Conservation (phyloP, 1,140 invertebrate genomes). For the Atta cephalotes region DNA sequence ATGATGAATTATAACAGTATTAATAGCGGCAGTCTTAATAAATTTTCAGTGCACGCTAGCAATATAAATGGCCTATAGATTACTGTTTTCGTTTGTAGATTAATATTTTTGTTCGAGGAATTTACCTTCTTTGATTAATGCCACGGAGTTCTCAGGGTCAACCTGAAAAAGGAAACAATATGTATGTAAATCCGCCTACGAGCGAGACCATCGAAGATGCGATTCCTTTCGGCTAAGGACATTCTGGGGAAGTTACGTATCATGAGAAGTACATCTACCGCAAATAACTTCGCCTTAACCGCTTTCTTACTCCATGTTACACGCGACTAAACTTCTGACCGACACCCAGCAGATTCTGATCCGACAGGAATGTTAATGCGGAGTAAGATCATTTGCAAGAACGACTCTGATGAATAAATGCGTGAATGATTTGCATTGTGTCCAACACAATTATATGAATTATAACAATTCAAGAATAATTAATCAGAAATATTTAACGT, state of each 20-base stretch:
- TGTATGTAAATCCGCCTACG: constrained; percentile 48
- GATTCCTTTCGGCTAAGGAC: constrained; percentile 45
- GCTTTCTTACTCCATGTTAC: constrained; percentile 61
- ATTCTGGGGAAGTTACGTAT: constrained; percentile 50
- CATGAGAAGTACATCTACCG: constrained; percentile 45
- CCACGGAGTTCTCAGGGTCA: constrained; percentile 85
- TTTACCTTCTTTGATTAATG: constrained; percentile 87
- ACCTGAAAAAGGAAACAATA: constrained; percentile 83
- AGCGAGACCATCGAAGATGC: constrained; percentile 4
- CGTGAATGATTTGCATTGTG: neutral
- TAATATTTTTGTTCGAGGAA: constrained; percentile 58
- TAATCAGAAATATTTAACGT: neutral
- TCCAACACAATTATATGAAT: neutral
- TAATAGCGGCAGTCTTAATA: neutral
- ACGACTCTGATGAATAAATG: neutral
- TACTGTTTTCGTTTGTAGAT: constrained; percentile 22
- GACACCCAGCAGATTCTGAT: constrained; percentile 47
- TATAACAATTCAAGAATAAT: constrained; percentile 7
- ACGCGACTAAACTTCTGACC: constrained; percentile 58
- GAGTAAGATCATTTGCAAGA: constrained; percentile 23
- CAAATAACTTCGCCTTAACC: constrained; percentile 55
- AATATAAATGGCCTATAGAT: constrained; percentile 6
- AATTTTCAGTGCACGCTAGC: constrained; percentile 38
- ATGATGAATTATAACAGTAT: constrained; percentile 26
- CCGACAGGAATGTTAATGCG: constrained; percentile 39